Evolutionary conservation across 2,797 vertebrate species (phyloP), one percentile per base, ranked within the genome.

Genomic region (Sebastes reedi): DNA sequence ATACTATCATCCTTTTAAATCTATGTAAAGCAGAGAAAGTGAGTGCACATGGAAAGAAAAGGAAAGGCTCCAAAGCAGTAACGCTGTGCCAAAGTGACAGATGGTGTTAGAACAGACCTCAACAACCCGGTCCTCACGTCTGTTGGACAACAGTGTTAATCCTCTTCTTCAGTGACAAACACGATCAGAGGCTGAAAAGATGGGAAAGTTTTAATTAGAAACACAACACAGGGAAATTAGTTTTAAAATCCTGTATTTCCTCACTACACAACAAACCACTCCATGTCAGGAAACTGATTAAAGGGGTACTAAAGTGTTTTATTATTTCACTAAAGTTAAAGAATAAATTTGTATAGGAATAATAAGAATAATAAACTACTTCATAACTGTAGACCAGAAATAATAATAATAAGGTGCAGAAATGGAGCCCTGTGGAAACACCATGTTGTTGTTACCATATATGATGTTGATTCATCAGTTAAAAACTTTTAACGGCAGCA

Each of bases 31-130:
- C 58, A 79, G 67, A 79, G 65, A 66, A 58, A 79, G 61, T 73
- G 34, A 69, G 81, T 42, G 70, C 71, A 76, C 55, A 55, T 78
- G 72, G 67, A 72, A 86, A 69, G 59, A 76, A 74, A 72, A 34
- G 34, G 79, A 77, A 89, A 77, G 34, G 54, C 75, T 84, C 66
- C 36, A 55, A 16, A 75, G 61, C 64, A 12, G 4, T 11, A 59
- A 56, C 3, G 5, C 66, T 50, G 18, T 75, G 85, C 86, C 81
- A 89, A 86, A 82, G 64, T 77, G 79, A 89, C 91, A 91, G 90
- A 89, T 90, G 89, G 89, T 79, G 80, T 75, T 78, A 65, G 76
- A 88, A 84, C 80, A 87, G 82, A 82, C 76, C 81, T 79, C 42
- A 46, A 8, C 52, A 80, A 67, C 70, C 65, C 68, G 55, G 70